Conservation (phyloP, 2,113 vertebrate genomes). For the Cardinalis cardinalis region DNA sequence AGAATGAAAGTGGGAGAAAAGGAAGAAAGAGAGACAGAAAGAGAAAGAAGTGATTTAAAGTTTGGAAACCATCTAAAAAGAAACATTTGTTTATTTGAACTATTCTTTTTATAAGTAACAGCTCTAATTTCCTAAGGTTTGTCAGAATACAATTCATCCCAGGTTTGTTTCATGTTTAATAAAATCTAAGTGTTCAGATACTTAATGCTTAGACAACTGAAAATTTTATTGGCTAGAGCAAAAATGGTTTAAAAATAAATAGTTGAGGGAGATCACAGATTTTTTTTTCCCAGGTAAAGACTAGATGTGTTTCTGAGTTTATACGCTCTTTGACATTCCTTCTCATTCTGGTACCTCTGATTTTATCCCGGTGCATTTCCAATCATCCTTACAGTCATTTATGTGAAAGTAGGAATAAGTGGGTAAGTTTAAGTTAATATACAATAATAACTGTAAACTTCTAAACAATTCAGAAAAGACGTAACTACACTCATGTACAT, state of each 20-base stretch:
- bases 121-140: slow-evolving; percentile 8
- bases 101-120: slow-evolving; percentile 16
- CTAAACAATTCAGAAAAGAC: neutral
- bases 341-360: neutral
- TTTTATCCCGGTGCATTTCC: neutral
- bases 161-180: slow-evolving; percentile 22
- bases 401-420: neutral
- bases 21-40: fast-evolving
- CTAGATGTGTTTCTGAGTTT: neutral
- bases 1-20: too few relatives aligned
- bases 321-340: neutral
- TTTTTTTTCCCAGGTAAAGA: neutral
- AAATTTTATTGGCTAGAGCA: neutral
- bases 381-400: neutral
- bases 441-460: neutral
- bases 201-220: neutral
- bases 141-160: slow-evolving; percentile 3
- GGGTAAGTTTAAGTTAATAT: neutral
- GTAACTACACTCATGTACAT: neutral
- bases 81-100: slow-evolving; percentile 11
- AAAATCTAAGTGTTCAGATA: neutral
- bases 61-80: slow-evolving; percentile 52
- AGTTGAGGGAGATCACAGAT: neutral
- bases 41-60: neutral
- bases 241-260: neutral